Evolutionary conservation across 2,888 invertebrate genomes (phyloP).

Genomic region (Tipula unca): DNA sequence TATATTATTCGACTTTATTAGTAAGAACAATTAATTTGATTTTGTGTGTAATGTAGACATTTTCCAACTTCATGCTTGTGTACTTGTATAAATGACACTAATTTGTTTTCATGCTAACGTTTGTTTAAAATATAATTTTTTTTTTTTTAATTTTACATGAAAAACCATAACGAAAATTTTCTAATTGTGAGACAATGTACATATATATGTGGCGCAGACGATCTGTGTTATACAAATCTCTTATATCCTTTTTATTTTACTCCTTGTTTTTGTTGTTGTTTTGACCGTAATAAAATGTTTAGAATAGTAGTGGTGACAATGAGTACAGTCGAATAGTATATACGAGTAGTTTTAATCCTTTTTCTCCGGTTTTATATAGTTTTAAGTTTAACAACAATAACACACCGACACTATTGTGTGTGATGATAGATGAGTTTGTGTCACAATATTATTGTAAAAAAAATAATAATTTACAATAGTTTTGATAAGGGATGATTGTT

Average conservation of each 20-base stretch:
- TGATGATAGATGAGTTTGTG: background rate
- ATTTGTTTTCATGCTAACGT: background rate
- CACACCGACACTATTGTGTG: background rate
- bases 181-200: background rate
- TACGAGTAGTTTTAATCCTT: background rate
- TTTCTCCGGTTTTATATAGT: background rate
- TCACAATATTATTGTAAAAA: background rate
- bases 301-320: background rate
- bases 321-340: background rate
- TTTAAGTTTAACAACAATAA: background rate
- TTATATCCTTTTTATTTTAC: background rate
- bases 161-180: background rate
- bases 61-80: background rate
- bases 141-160: background rate
- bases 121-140: background rate
- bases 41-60: background rate
- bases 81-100: background rate
- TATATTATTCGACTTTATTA: background rate
- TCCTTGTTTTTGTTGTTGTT: background rate
- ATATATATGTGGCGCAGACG: background rate
- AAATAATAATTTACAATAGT: background rate
- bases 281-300: background rate
- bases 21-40: background rate
- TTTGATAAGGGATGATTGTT: background rate
- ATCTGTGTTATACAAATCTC: background rate